phyloP scores from a whole-genome alignment of 2,888 invertebrate species.

The Polietes domitor region DNA sequence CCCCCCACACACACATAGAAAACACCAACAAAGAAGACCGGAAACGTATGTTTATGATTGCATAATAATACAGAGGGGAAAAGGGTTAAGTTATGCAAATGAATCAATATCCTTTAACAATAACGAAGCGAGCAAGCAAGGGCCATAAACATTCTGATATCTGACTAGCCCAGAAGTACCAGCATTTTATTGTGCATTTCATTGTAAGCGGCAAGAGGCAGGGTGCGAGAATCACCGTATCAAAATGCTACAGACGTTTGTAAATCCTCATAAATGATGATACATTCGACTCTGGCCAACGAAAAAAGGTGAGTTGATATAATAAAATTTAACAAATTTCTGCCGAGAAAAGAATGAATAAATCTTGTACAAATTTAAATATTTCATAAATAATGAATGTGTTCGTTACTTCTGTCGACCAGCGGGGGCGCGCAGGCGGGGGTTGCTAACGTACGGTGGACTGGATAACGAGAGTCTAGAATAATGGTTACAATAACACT shows the following conservation, averaged over 20 bases:
- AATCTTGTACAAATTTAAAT: conserved; percentile 23
- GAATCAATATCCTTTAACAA: conserved; percentile 31
- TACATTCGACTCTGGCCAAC: background rate
- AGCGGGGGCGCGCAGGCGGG: too few relatives aligned
- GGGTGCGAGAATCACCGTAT: background rate
- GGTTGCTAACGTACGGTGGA: too few relatives aligned
- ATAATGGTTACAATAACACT: too few relatives aligned
- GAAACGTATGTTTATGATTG: conserved; percentile 34
- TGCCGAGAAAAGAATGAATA: background rate
- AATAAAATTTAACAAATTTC: conserved; percentile 25
- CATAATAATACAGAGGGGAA: conserved; percentile 6
- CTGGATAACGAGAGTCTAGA: too few relatives aligned
- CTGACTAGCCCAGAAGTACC: conserved; percentile 24
- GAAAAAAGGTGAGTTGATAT: background rate
- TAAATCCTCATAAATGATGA: conserved; percentile 19
- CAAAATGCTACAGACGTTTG: conserved; percentile 5
- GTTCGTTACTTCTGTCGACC: conserved; percentile 6
- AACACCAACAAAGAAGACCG: background rate
- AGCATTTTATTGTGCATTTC: background rate
- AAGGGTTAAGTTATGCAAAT: conserved; percentile 35
- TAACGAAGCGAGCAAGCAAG: background rate
- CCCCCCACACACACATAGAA: background rate
- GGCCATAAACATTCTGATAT: conserved; percentile 32
- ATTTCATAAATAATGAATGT: background rate
- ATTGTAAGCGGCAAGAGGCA: background rate